Base-by-base conservation (phyloP, 2,113 vertebrate genomes). In the Pelmatolapia mariae region DNA sequence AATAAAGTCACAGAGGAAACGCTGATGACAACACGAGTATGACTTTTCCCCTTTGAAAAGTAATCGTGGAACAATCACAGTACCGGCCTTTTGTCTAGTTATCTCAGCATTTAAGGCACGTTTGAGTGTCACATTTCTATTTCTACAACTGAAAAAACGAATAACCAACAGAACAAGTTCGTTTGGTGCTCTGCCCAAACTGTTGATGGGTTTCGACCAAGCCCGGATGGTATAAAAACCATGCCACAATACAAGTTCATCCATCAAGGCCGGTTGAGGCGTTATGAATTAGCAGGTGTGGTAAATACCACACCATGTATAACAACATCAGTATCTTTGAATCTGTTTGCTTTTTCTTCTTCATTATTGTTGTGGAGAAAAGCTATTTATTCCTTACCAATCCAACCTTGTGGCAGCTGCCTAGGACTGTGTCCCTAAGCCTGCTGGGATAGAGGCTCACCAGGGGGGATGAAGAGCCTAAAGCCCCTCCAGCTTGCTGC, bases 401-500 rank as follows among this genome's bases (percentile, higher is more conserved):
- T 59, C 78, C 87, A 88, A 45, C 83, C 87, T 82, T 22, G 85
- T 92, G 86, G 91, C 94, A 94, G 91, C 90, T 86, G 90, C 73
- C 81, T 79, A 4, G 82, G 80, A 61, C 91, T 89, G 82, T 82
- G 89, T 52, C n/a, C 29, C 86, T 92, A 95, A 96, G 92, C 95
- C 92, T 95, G 87, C 88, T 86, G 93, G 94, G 95, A 93, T 87
- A 87, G 68, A 92, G 82, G 66, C 81, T 83, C 84, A 89, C 90
- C 89, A 71, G 59, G 81, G 88, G 91, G 95, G 94, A 95, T 95
- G 91, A 93, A 88, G 87, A 89, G 82, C 68, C 84, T 94, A 95
- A 96, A 94, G 89, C 95, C 81, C 87, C 92, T 87, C 86, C 93
- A 94, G 94, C 92, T 91, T 94, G 94, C 92, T 91, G 87, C 91